Percentiles rank a stretch among this genome's conserved stretches.
These are phyloP conservation scores for Aricia artaxerxes DNA, from an alignment of 2,888 invertebrate species.

Conservation along the genomic window DNA sequence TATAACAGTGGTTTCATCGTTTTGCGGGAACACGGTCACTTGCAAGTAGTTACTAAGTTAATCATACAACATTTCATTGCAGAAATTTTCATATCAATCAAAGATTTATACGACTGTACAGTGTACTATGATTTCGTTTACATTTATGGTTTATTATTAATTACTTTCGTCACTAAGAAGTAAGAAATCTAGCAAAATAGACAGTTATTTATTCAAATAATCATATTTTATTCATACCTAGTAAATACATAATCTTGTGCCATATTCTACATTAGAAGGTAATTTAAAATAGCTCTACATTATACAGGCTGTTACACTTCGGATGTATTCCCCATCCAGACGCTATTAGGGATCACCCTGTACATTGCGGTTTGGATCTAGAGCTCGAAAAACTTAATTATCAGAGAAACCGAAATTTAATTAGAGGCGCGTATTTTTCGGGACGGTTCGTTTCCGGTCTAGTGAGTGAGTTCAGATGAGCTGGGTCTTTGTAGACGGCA, in stretches of 20 bases:
- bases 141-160: no score
- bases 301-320: no score
- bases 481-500: neutral
- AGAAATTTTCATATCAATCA: neutral
- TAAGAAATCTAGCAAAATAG: no score
- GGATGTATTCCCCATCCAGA: no score
- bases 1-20: neutral
- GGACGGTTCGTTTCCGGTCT: conserved; percentile 13
- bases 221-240: no score
- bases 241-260: no score
- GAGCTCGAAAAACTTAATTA: neutral
- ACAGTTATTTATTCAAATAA: no score
- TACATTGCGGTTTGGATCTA: neutral
- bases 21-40: neutral
- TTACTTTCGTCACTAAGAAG: no score
- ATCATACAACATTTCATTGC: neutral
- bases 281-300: no score
- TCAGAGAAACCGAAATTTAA: conserved; percentile 9
- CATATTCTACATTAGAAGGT: no score
- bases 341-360: no score
- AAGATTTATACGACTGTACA: neutral
- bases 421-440: conserved; percentile 17
- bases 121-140: no score
- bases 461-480: neutral
- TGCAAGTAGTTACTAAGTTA: neutral